These are phyloP conservation scores for Tenebrosternarchus preto DNA, from an alignment of 2,113 vertebrate genomes.

Conservation along the genomic window DNA sequence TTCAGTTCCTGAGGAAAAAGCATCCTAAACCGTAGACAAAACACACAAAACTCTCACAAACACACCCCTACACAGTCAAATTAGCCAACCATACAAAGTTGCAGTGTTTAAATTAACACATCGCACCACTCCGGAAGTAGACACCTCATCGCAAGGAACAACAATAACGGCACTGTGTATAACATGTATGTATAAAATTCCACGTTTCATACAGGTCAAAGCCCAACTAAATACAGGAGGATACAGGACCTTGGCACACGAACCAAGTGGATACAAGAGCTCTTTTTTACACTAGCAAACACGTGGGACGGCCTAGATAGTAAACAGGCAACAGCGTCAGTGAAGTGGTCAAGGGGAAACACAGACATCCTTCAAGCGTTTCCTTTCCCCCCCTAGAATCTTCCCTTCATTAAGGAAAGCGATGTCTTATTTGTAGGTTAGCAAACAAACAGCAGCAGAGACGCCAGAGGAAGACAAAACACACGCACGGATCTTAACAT, in stretches of 20 bases:
- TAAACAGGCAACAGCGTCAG: not conserved
- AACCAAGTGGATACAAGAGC: not conserved
- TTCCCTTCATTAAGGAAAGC: not conserved
- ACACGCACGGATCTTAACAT: not conserved
- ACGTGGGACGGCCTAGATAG: not conserved
- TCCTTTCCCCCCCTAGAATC: constrained; percentile 2
- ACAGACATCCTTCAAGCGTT: constrained; percentile 21
- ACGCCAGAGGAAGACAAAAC: too few species aligned
- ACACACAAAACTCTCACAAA: not conserved
- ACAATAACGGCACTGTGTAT: constrained; percentile 25
- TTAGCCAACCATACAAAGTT: not conserved
- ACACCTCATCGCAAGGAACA: not conserved
- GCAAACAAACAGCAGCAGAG: not conserved
- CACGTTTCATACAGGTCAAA: not conserved
- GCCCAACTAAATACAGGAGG: not conserved
- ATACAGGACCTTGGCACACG: not conserved
- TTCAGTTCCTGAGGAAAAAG: constrained; percentile 20
- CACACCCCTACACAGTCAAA: not conserved
- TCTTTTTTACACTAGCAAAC: constrained; percentile 5
- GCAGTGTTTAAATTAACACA: not conserved
- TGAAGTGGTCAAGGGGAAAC: constrained; percentile 18
- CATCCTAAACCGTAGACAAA: not conserved
- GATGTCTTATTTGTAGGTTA: not conserved
- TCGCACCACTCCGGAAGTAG: not conserved
- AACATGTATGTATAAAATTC: not conserved